Evolutionary conservation across 2,888 invertebrate species (phyloP).

Genomic region (Minunthozetes semirufus): DNA sequence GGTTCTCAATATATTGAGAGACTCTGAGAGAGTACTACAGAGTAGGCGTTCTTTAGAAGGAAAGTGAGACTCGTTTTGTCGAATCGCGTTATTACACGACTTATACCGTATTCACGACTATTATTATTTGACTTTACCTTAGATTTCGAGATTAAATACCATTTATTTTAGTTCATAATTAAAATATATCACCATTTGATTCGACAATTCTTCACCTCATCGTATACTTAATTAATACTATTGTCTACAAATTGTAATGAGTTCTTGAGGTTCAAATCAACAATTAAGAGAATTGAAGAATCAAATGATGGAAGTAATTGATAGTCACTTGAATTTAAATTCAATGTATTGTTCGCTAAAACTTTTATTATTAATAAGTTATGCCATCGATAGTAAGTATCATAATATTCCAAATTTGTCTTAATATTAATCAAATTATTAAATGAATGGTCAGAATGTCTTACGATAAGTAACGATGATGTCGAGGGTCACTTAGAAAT

Average conservation of each 20-base stretch:
- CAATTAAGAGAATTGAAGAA: neutral
- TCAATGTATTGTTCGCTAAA: conserved; percentile 9
- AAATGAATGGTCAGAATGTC: neutral
- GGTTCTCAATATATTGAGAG: no score
- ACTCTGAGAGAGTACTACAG: no score
- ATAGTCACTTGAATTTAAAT: neutral
- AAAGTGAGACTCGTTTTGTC: conserved; percentile 19
- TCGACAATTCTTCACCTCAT: no score
- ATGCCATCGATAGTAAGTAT: conserved; percentile 16
- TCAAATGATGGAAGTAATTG: neutral
- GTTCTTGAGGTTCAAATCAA: neutral
- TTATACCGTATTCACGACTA: neutral
- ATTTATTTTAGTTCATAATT: neutral
- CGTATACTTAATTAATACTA: no score
- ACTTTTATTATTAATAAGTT: conserved; percentile 9
- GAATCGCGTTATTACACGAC: conserved; percentile 24
- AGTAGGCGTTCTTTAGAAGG: conserved; percentile 21
- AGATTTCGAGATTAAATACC: neutral
- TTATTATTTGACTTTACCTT: neutral
- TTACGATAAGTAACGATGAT: conserved; percentile 52
- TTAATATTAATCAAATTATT: neutral
- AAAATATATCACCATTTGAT: neutral
- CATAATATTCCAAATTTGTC: neutral
- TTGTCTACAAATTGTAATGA: neutral
- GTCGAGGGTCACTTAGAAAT: conserved; percentile 87